A percentile compares a stretch with the other conserved stretches of the same genome.
phyloP scores from a whole-genome alignment of 2,113 vertebrate species.

The Cyrtonyx montezumae region DNA sequence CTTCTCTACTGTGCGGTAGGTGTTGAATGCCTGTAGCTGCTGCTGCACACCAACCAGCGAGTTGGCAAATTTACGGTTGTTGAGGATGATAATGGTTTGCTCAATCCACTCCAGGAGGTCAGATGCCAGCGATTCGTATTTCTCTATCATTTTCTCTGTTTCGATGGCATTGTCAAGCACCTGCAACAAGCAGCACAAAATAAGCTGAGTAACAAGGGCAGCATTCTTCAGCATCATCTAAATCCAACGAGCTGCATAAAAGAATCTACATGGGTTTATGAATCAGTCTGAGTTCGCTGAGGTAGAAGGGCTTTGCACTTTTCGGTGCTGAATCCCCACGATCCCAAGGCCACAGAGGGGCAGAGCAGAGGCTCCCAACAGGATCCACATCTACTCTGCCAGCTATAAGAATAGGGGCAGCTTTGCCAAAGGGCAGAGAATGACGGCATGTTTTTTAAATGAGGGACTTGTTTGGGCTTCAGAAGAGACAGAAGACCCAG shows the following conservation, averaged over 20 bases:
- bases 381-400: background rate
- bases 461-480: background rate
- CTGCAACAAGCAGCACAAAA: slow-evolving; percentile 69
- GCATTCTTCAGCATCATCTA: background rate
- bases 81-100: slow-evolving; percentile 97
- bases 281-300: background rate
- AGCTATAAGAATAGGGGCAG: background rate
- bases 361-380: background rate
- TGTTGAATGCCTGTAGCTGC: slow-evolving; percentile 97
- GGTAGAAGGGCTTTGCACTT: background rate
- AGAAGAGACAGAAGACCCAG: background rate
- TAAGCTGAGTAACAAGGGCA: background rate
- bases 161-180: slow-evolving; percentile 96
- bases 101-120: slow-evolving; percentile 98
- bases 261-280: background rate
- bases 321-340: background rate
- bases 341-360: background rate
- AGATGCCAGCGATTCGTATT: slow-evolving; percentile 94
- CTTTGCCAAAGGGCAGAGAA: background rate
- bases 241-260: background rate
- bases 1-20: slow-evolving; percentile 95
- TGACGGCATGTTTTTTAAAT: background rate
- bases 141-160: slow-evolving; percentile 97
- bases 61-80: slow-evolving; percentile 98
- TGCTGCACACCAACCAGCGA: slow-evolving; percentile 93